Evolutionary conservation across 2,888 invertebrate genomes (phyloP).

Genomic region (Lasius fuliginosus): DNA sequence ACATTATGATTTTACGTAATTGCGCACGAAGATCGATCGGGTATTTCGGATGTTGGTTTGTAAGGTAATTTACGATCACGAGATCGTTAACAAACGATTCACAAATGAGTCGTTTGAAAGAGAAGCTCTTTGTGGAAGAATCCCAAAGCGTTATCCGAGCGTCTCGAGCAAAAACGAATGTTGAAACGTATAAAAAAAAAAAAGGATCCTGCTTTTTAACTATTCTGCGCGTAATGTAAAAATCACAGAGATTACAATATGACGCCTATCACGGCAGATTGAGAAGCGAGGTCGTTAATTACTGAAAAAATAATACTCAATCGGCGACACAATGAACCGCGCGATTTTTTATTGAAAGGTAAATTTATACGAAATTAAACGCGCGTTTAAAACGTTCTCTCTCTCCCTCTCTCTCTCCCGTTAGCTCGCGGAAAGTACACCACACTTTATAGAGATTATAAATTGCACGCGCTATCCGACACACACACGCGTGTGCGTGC

Average conservation of each 20-base stretch:
- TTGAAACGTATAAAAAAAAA: background rate
- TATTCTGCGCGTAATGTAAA: background rate
- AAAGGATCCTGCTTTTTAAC: background rate
- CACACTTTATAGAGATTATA: conserved; percentile 45
- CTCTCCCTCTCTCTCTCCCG: background rate
- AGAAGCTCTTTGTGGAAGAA: background rate
- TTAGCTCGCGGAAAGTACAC: conserved; percentile 18
- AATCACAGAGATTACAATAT: conserved; percentile 27
- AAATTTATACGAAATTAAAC: conserved; percentile 54
- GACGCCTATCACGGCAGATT: background rate
- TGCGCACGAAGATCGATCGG: too few species aligned
- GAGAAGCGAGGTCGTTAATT: conserved; percentile 27
- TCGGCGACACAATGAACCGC: conserved; percentile 38
- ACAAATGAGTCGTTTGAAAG: background rate
- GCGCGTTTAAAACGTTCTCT: conserved; percentile 11
- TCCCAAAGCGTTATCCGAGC: background rate
- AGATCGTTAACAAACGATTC: background rate
- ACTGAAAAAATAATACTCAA: conserved; percentile 41
- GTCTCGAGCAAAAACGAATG: background rate
- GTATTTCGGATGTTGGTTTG: background rate
- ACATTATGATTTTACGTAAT: too few species aligned
- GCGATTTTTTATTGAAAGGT: conserved; percentile 34
- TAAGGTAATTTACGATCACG: background rate
- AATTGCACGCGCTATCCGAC: conserved; percentile 37
- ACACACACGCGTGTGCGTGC: background rate